A percentile compares a stretch with the other conserved stretches of the same genome.
phyloP scores from a whole-genome alignment of 30 jellyfish, hydroid and myxozoan species.

The Turritopsis dohrnii region DNA sequence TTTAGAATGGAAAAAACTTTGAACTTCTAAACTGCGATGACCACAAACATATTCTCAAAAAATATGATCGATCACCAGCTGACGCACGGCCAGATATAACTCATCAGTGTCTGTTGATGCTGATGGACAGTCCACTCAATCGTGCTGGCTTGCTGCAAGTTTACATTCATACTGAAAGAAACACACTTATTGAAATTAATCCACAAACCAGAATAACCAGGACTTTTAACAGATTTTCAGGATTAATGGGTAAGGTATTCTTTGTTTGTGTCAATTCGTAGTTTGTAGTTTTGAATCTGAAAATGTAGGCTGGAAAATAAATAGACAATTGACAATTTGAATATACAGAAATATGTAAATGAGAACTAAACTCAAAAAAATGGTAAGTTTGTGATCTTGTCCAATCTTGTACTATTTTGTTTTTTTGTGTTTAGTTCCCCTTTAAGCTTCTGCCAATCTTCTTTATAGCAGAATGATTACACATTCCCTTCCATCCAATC shows the following conservation, averaged over 20 bases:
- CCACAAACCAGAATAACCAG: slow-evolving; percentile 97
- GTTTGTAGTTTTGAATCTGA: no score
- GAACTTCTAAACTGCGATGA: slow-evolving; percentile 89
- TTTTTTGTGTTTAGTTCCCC: no score
- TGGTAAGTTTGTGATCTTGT: no score
- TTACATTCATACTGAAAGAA: slow-evolving; percentile 80
- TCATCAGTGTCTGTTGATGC: slow-evolving; percentile 89
- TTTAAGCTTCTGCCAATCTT: no score
- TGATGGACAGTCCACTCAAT: slow-evolving; percentile 93
- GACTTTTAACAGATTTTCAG: slow-evolving; percentile 84
- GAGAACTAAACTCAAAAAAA: no score
- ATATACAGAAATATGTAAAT: no score
- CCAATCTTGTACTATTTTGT: no score
- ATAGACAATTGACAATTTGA: no score
- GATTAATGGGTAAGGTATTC: slow-evolving; percentile 87
- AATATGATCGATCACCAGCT: slow-evolving; percentile 63
- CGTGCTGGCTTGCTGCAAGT: slow-evolving; percentile 96
- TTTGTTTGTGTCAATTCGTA: no score
- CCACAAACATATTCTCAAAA: slow-evolving; percentile 68
- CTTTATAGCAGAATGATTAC: no score
- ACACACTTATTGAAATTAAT: slow-evolving; percentile 81
- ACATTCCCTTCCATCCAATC: no score
- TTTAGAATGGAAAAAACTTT: slow-evolving; percentile 80
- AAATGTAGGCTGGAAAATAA: no score
- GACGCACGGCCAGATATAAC: slow-evolving; percentile 85